These are phyloP conservation scores for Chiroxiphia lanceolata DNA, from an alignment of 2,797 vertebrate species.

Conservation along the genomic window DNA sequence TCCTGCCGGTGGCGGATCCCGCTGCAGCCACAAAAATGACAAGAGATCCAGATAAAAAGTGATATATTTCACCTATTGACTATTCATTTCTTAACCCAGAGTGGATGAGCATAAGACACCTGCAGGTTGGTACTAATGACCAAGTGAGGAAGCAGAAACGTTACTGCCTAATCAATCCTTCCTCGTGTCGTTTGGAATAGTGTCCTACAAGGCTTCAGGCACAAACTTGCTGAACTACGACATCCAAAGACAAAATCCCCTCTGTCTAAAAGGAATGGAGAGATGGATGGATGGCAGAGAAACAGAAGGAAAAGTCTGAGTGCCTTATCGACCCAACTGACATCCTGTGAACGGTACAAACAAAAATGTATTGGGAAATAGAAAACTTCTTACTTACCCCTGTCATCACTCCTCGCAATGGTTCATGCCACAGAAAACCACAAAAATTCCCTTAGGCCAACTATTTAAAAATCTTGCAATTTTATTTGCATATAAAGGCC, in stretches of 20 bases:
- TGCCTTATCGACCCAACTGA: background rate
- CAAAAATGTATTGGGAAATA: constrained; percentile 45
- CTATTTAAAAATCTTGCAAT: constrained; percentile 99
- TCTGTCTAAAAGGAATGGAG: background rate
- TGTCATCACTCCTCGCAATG: background rate
- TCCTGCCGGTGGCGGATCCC: background rate
- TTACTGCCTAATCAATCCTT: background rate
- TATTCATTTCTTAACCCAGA: background rate
- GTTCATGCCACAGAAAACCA: background rate
- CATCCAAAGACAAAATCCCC: background rate
- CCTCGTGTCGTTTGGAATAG: rapidly evolving
- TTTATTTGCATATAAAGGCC: constrained; percentile 99
- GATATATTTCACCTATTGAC: background rate
- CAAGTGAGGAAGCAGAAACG: background rate
- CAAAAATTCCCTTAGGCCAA: constrained; percentile 31
- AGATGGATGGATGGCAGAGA: background rate
- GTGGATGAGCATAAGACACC: background rate
- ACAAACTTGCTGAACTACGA: background rate
- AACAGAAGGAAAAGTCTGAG: constrained; percentile 13
- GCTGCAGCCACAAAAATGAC: background rate
- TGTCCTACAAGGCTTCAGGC: background rate
- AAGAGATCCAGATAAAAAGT: background rate
- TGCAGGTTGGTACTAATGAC: background rate
- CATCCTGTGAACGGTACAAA: background rate
- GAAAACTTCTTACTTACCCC: constrained; percentile 29